Evolutionary conservation across 2,888 invertebrate species (phyloP).

Genomic region (Augiades crinisus): DNA sequence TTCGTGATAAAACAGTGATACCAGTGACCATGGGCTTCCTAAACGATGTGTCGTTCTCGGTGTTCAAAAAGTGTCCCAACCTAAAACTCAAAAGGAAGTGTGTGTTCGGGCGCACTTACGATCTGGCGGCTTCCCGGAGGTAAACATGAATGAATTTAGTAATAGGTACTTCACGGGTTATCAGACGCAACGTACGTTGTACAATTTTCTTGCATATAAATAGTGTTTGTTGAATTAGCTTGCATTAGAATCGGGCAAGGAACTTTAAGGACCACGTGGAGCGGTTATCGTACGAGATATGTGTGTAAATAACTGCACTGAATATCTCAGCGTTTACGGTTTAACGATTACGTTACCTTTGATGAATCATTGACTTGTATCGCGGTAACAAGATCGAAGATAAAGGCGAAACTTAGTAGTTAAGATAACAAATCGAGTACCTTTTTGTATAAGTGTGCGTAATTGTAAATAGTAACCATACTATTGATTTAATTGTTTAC

Average conservation of each 20-base stretch:
- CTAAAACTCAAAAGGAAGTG: slow-evolving; percentile 54
- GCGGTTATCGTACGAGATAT: slow-evolving; percentile 19
- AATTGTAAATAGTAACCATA: too few species aligned
- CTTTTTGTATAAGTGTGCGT: background rate
- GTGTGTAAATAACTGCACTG: background rate
- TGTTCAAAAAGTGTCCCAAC: slow-evolving; percentile 71
- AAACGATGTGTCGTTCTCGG: slow-evolving; percentile 54
- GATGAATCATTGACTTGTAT: background rate
- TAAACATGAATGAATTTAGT: slow-evolving; percentile 2
- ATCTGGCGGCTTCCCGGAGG: slow-evolving; percentile 12
- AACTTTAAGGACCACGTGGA: slow-evolving; percentile 17
- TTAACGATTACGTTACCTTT: background rate
- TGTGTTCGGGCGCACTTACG: slow-evolving; percentile 50
- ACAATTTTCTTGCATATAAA: too few species aligned
- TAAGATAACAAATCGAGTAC: background rate
- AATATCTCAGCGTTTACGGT: background rate
- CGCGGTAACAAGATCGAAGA: too few species aligned
- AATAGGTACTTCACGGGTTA: slow-evolving; percentile 12
- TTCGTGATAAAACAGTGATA: slow-evolving; percentile 53
- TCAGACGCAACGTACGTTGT: too few species aligned
- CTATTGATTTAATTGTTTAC: too few species aligned
- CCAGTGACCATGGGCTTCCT: slow-evolving; percentile 60
- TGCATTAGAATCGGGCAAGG: too few species aligned
- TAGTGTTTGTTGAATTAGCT: too few species aligned
- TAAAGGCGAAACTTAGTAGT: too few species aligned